A percentile compares a stretch with the other conserved stretches of the same genome.
Conservation (phyloP, 53 echinoderm and acorn worm species). For the Glandiceps talaboti region DNA sequence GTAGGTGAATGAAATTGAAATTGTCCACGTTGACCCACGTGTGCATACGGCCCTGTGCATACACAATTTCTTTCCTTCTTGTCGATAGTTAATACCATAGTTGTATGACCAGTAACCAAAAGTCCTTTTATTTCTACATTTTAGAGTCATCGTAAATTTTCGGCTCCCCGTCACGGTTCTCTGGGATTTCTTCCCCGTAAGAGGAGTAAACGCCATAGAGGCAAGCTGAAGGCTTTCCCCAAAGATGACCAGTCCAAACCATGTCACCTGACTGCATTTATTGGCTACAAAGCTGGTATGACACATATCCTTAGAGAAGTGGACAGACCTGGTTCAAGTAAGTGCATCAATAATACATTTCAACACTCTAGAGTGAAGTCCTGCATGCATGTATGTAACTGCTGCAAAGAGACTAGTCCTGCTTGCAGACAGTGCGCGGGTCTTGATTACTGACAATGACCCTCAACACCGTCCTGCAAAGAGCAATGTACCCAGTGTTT, state of each 20-base stretch:
- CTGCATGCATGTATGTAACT: too few species aligned
- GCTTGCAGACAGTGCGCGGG: too few species aligned
- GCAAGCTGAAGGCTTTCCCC: conserved; percentile 95
- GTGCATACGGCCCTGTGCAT: too few species aligned
- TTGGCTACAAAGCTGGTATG: conserved; percentile 99
- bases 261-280: conserved; percentile 85
- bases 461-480: too few species aligned
- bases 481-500: too few species aligned
- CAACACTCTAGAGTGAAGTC: neutral
- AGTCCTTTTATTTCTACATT: neutral
- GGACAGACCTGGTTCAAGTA: conserved; percentile 97
- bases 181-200: conserved; percentile 97
- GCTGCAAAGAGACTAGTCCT: too few species aligned
- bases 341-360: conserved; percentile 13
- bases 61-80: too few species aligned
- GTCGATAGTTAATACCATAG: too few species aligned
- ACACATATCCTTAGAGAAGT: conserved; percentile 87
- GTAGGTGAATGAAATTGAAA: too few species aligned
- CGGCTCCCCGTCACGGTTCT: conserved; percentile 95
- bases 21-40: too few species aligned
- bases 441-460: too few species aligned
- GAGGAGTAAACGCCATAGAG: conserved; percentile 78
- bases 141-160: conserved; percentile 86
- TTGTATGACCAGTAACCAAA: too few species aligned
- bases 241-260: conserved; percentile 94